These are phyloP conservation scores for Saccostrea echinata DNA, from an alignment of 1,140 invertebrate genomes.

Conservation along the genomic window DNA sequence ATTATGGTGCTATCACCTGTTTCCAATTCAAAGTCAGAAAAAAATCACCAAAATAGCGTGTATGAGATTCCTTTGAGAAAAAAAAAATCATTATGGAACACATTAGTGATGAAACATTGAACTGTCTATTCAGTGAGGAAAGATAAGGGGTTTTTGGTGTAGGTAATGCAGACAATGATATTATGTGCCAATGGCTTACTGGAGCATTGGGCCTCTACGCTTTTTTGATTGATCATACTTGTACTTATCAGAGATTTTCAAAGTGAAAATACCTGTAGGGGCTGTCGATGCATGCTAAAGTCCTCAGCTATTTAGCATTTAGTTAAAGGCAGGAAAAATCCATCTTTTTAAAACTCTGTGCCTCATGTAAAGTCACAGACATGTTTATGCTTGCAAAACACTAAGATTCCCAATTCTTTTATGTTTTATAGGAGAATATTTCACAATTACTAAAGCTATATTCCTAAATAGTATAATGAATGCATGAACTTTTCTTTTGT, in stretches of 20 bases:
- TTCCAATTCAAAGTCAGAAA: conserved; percentile 10
- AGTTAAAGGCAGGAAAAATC: neutral
- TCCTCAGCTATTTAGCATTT: neutral
- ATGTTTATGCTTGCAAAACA: neutral
- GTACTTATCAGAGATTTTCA: conserved; percentile 14
- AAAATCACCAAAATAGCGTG: neutral
- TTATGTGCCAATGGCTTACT: conserved; percentile 17
- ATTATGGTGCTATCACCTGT: neutral
- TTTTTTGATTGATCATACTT: conserved; percentile 20
- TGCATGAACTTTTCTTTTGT: neutral
- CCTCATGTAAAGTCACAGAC: neutral
- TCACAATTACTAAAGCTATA: neutral
- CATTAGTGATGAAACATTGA: conserved; percentile 35
- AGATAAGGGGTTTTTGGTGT: conserved; percentile 4
- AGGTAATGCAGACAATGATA: neutral
- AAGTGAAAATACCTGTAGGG: conserved; percentile 24
- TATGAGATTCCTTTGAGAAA: conserved; percentile 20
- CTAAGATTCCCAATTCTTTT: neutral
- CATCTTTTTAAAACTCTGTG: neutral
- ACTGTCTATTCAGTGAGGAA: neutral
- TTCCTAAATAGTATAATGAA: neutral
- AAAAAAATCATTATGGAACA: conserved; percentile 24
- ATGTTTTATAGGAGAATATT: neutral
- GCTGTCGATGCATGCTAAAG: neutral
- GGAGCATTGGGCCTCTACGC: neutral